Evolutionary conservation across 2,888 invertebrate genomes (phyloP), one percentile per base, ranked within the genome.

Genomic region (Sympetrum striolatum): DNA sequence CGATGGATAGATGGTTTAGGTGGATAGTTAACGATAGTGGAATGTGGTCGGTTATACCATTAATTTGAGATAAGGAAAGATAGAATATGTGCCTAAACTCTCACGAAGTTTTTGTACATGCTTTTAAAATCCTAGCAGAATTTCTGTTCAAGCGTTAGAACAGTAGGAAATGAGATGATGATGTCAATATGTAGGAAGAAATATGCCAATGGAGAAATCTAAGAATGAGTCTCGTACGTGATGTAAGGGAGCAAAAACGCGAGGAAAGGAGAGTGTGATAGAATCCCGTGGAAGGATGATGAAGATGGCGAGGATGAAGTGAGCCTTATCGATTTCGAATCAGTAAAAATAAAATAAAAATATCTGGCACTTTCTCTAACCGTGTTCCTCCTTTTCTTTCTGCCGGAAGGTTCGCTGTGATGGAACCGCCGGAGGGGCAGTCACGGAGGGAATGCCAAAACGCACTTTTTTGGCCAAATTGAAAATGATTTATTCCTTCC

Each of bases 271-370:
- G n/a, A 37, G 18, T 18, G 39, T 39, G 80, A 80, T 37, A 37
- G 37, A 80, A 37, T 37, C 10, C 39, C 2, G 22, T 39, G 35
- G 80, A 80, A 22, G 22, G 3, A 73, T 53, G 53, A 53, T 37
- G 80, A 44, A 37, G 39, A 80, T 35, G 6, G 37, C 10, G 39
- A 12, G 37, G 37, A 44, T 80, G 8, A 37, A 37, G 22, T 39
- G 18, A 35, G 39, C 37, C 80, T 39, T 80, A 53, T 58, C 82
- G 58, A 25, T 53, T 48, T 82, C 22, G 82, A 35, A 82, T 82
- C 82, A 82, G 82, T 31, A 58, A 82, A 82, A 58, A 35, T 25
- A 58, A 82, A 31, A 82, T 48, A 82, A 82, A 82, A 35, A 58
- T 53, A 58, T 31, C 35, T 22, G 6, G 22, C 53, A 82, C 82